Evolutionary conservation across 2,113 vertebrate species (phyloP).

Genomic region (Caracal caracal): DNA sequence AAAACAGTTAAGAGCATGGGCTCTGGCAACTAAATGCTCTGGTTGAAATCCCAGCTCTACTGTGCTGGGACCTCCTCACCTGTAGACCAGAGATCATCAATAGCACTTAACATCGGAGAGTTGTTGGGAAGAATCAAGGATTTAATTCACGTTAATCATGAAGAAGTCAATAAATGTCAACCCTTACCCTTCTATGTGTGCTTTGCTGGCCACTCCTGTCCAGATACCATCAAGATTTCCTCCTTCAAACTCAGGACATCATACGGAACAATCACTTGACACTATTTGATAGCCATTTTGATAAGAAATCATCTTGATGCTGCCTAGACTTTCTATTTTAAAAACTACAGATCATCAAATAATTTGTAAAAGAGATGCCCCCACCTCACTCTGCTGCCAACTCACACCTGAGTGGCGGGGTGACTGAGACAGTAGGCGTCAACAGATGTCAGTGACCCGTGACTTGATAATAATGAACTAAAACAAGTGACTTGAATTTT

Average conservation of each 20-base stretch:
- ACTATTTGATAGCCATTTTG: background rate
- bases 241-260: background rate
- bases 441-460: background rate
- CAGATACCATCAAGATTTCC: background rate
- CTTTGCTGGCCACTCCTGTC: background rate
- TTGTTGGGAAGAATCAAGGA: background rate
- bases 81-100: background rate
- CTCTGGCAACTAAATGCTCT: background rate
- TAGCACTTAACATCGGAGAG: background rate
- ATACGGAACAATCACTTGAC: background rate
- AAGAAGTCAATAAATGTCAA: background rate
- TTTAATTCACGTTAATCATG: background rate
- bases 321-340: background rate
- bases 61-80: background rate
- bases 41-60: background rate
- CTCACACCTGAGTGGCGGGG: background rate
- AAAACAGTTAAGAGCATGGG: background rate
- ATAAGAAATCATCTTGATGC: background rate
- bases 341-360: background rate
- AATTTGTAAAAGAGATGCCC: background rate
- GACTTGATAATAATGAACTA: background rate
- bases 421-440: accelerated
- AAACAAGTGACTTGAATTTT: background rate
- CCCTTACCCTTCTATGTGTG: background rate
- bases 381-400: background rate